Conservation (phyloP, 2,888 invertebrate genomes). For the Hirtodrosophila cameraria region DNA sequence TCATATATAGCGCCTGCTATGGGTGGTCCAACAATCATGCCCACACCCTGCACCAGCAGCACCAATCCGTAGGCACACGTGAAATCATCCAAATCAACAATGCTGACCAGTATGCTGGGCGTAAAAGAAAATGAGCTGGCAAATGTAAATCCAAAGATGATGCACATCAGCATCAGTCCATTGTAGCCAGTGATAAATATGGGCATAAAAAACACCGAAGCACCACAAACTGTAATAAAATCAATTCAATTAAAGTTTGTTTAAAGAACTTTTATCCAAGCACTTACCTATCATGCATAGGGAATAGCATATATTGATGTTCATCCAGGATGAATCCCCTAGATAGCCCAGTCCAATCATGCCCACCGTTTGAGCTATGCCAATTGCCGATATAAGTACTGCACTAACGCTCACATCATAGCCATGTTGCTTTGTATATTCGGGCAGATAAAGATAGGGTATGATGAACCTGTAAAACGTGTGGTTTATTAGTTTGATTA, state of each 20-base stretch:
- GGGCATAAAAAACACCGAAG: slow-evolving; percentile 83
- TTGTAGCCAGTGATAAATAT: slow-evolving; percentile 76
- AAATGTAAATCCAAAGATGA: slow-evolving; percentile 94
- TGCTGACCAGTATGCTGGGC: slow-evolving; percentile 93
- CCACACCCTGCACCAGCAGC: slow-evolving; percentile 95
- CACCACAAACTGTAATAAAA: slow-evolving; percentile 80
- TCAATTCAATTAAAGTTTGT: not conserved
- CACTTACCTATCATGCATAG: slow-evolving; percentile 87
- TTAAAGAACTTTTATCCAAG: not conserved
- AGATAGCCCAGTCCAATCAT: slow-evolving; percentile 95
- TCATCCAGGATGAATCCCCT: slow-evolving; percentile 93
- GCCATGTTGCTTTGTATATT: slow-evolving; percentile 90
- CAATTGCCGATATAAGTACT: slow-evolving; percentile 92
- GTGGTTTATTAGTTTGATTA: not conserved
- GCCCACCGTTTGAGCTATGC: slow-evolving; percentile 95
- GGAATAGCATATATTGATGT: slow-evolving; percentile 93
- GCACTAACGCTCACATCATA: slow-evolving; percentile 91
- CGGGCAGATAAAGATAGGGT: slow-evolving; percentile 96
- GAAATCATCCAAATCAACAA: slow-evolving; percentile 95
- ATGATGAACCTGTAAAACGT: slow-evolving; percentile 92
- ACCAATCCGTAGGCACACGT: slow-evolving; percentile 96
- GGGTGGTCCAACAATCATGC: slow-evolving; percentile 96
- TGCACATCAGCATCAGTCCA: slow-evolving; percentile 83
- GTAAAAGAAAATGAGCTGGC: slow-evolving; percentile 96
- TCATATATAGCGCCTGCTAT: slow-evolving; percentile 89